Percentiles rank a stretch among this genome's conserved stretches.
These are phyloP conservation scores for Halocynthia roretzi DNA, from an alignment of 23 tunicate species.

Conservation along the genomic window DNA sequence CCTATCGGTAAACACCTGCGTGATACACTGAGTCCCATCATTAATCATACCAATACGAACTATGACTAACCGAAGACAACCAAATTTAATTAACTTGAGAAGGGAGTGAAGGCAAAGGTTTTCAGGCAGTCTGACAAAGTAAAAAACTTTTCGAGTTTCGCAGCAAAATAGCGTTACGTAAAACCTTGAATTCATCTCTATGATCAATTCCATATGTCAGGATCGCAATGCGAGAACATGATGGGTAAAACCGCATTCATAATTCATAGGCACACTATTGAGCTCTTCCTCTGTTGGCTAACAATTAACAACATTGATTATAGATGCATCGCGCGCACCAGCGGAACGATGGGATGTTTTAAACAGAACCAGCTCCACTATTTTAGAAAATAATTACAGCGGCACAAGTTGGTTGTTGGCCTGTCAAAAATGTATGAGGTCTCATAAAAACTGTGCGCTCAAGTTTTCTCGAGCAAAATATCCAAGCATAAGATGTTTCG, in stretches of 20 bases:
- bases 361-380: neutral
- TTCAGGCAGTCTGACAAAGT: neutral
- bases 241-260: neutral
- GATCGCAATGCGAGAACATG: neutral
- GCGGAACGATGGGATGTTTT: neutral
- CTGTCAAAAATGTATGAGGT: too few relatives aligned
- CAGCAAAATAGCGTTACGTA: neutral
- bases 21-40: too few relatives aligned
- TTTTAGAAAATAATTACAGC: neutral
- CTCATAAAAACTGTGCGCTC: too few relatives aligned
- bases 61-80: neutral
- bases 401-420: neutral
- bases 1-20: too few relatives aligned
- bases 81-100: neutral
- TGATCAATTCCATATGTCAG: conserved; percentile 16
- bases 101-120: neutral
- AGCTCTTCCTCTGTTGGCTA: conserved; percentile 4
- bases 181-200: neutral
- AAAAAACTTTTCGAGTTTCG: neutral
- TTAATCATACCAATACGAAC: too few relatives aligned
- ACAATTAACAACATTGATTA: conserved; percentile 17
- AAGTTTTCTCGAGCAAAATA: too few relatives aligned
- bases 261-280: neutral
- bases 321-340: neutral
- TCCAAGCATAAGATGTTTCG: too few relatives aligned